A percentile compares a stretch with the other conserved stretches of the same genome.
Evolutionary conservation across 2,797 vertebrate species (phyloP).

Genomic region (Melanotaenia maccullochi): DNA sequence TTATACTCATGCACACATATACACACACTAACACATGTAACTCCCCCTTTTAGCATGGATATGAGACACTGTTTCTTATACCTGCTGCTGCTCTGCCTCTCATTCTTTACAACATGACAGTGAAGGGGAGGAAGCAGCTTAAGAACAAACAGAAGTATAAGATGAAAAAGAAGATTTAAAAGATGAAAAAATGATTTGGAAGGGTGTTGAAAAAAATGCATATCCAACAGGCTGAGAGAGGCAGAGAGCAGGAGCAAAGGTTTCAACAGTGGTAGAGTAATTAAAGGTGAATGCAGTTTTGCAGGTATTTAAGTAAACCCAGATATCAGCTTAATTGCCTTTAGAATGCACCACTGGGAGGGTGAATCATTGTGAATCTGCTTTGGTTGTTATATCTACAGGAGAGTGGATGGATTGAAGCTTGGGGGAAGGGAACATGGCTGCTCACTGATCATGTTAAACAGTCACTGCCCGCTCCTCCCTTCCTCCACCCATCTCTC

Average conservation of each 20-base stretch:
- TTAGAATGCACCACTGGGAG: conserved; percentile 56
- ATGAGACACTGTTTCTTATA: conserved; percentile 52
- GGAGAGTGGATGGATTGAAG: conserved; percentile 50
- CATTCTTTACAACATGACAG: conserved; percentile 36
- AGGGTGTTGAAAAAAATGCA: conserved; percentile 30
- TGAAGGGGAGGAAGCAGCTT: conserved; percentile 43
- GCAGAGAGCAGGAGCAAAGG: conserved; percentile 14
- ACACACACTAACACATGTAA: conserved; percentile 27
- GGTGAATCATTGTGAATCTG: conserved; percentile 38
- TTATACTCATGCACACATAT: conserved; percentile 40
- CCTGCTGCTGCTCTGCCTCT: conserved; percentile 33
- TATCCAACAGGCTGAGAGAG: conserved; percentile 19
- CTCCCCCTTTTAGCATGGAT: conserved; percentile 31
- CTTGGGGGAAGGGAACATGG: conserved; percentile 67
- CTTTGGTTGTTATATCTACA: conserved; percentile 45
- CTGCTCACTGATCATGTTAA: conserved; percentile 76
- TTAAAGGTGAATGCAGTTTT: conserved; percentile 48
- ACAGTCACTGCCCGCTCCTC: conserved; percentile 65
- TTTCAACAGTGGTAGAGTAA: conserved; percentile 30
- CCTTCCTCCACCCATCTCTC: conserved; percentile 54
- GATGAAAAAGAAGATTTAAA: conserved; percentile 59
- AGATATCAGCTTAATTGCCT: conserved; percentile 64
- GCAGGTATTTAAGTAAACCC: conserved; percentile 27
- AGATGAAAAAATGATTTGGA: conserved; percentile 53
- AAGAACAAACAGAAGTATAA: conserved; percentile 63